These are phyloP conservation scores for Drosophila quinaria DNA, from an alignment of 2,888 invertebrate species.

Conservation along the genomic window DNA sequence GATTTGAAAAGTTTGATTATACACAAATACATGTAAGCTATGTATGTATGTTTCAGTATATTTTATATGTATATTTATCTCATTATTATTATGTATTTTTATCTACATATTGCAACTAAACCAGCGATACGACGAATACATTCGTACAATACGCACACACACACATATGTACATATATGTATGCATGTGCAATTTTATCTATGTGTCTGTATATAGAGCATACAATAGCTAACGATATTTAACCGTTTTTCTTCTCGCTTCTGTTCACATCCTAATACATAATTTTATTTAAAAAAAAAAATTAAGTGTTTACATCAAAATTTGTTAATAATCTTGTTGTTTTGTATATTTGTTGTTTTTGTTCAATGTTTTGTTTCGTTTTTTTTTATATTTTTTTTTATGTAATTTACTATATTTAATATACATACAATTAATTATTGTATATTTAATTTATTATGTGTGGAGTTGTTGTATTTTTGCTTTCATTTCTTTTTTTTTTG, in stretches of 20 bases:
- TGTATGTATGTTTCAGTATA: constrained; percentile 1
- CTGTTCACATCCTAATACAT: constrained; percentile 23
- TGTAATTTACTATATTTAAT: constrained; percentile 62
- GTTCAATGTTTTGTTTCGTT: constrained; percentile 9
- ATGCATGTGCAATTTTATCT: constrained; percentile 16
- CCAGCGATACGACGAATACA: constrained; percentile 61
- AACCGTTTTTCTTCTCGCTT: constrained; percentile 15
- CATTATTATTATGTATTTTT: constrained; percentile 34
- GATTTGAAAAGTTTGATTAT: constrained; percentile 8
- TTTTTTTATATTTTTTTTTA: constrained; percentile 14
- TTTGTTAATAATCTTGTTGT: constrained; percentile 36
- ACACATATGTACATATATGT: constrained; percentile 20
- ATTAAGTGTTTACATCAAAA: constrained; percentile 51
- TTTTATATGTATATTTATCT: constrained; percentile 10
- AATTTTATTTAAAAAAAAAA: constrained; percentile 22
- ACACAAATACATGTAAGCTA: constrained; percentile 2
- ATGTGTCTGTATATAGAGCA: constrained; percentile 28
- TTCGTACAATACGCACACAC: constrained; percentile 36
- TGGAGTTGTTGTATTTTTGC: constrained; percentile 28
- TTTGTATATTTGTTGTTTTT: constrained; percentile 30
- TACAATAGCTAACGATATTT: constrained; percentile 34
- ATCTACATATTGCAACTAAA: constrained; percentile 80
- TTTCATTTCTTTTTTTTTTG: constrained; percentile 18
- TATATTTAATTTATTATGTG: constrained; percentile 30
- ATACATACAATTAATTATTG: constrained; percentile 54